phyloP scores from a whole-genome alignment of 1,140 invertebrate species.

The Stegodyphus dumicola region DNA sequence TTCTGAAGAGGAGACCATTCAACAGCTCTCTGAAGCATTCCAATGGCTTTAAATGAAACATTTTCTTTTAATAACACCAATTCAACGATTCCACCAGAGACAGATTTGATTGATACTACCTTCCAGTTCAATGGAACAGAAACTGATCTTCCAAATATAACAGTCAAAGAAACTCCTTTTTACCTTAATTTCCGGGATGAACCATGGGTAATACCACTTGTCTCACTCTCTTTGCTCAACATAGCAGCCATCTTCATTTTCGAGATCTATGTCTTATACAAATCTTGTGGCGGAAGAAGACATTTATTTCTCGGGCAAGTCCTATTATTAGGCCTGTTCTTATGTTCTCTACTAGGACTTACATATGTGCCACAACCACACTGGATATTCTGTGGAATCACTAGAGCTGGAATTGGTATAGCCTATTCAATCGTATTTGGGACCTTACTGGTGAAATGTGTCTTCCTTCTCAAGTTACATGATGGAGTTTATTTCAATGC shows the following conservation, averaged over 20 bases:
- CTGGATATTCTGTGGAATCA: conserved; percentile 81
- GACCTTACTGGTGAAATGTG: conserved; percentile 90
- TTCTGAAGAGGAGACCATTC: too few species aligned
- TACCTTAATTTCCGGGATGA: conserved; percentile 69
- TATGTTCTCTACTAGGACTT: conserved; percentile 82
- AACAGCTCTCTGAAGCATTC: neutral
- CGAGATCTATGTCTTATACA: conserved; percentile 90
- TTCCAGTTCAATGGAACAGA: neutral
- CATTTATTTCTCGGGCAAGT: conserved; percentile 94
- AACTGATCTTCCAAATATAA: neutral
- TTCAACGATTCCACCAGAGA: neutral
- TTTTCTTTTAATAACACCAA: neutral
- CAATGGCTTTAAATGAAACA: neutral
- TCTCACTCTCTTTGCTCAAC: conserved; percentile 80
- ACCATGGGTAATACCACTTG: conserved; percentile 86
- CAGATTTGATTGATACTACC: neutral
- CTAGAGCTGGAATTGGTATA: conserved; percentile 85
- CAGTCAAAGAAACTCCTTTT: conserved; percentile 14
- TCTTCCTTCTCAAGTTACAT: conserved; percentile 90
- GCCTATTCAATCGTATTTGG: conserved; percentile 90
- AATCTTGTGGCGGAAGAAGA: conserved; percentile 78
- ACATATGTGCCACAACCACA: conserved; percentile 80
- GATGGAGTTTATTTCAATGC: conserved; percentile 91
- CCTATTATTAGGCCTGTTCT: conserved; percentile 86
- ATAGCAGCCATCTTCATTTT: conserved; percentile 85